Conservation (phyloP, 2,113 vertebrate genomes). For the Dicrurus megarhynchus region DNA sequence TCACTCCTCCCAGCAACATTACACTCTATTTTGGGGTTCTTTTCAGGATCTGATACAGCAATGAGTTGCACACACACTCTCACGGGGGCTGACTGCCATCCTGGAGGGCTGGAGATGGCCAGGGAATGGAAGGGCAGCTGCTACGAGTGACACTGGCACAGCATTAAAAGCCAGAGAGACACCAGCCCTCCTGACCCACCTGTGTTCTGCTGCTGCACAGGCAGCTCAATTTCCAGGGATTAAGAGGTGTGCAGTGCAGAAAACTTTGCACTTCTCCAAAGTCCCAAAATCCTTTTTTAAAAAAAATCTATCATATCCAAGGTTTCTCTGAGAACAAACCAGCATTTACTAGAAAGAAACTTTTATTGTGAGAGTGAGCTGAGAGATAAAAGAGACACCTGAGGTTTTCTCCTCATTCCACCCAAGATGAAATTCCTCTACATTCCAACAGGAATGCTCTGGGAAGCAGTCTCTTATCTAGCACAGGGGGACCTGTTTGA, state of each 20-base stretch:
- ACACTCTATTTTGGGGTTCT: neutral
- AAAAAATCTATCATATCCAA: neutral
- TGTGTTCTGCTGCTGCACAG: neutral
- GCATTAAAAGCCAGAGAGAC: neutral
- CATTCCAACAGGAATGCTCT: neutral
- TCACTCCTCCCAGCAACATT: neutral
- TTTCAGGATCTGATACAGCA: neutral
- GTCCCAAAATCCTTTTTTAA: neutral
- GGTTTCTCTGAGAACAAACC: neutral
- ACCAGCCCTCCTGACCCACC: neutral
- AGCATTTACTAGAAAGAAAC: neutral
- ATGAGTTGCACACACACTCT: no score
- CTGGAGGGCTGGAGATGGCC: neutral
- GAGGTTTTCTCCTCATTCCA: neutral
- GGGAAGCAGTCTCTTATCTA: neutral
- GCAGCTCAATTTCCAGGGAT: neutral
- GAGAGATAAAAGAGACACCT: neutral
- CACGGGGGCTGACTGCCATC: neutral
- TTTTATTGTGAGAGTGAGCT: neutral
- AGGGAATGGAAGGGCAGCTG: neutral
- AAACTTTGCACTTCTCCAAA: neutral
- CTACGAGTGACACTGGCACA: neutral
- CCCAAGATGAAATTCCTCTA: neutral
- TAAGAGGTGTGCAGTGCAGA: neutral
- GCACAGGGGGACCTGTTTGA: neutral